Evolutionary conservation across 2,113 vertebrate genomes (phyloP), one percentile per base, ranked within the genome.

Genomic region (Cololabis saira): DNA sequence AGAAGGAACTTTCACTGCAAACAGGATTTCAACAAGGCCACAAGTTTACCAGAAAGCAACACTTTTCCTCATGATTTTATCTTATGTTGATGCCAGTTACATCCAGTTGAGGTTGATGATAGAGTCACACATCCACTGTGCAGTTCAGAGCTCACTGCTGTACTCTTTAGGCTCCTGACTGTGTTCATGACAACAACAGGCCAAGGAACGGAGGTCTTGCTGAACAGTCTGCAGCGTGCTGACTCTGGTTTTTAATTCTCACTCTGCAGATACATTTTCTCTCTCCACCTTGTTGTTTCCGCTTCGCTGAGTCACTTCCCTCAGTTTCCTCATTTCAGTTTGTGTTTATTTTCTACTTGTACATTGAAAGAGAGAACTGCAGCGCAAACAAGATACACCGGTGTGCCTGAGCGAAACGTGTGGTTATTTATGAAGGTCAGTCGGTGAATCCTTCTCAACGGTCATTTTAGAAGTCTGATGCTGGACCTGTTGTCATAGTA

Each of bases 401-500:
- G 14, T 12, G 19, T 19, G 48, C 45, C 40, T 44, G 64, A 41
- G 13, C 37, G 17, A 67, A 8, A 64, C 4, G 7, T 33, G 54
- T 27, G 40, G 67, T 58, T 49, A 65, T 56, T 50, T 21, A 65
- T 61, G 40, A 76, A 48, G 44, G 24, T 47, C 47, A 30, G 21
- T 56, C 52, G 55, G 24, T 41, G 71, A 63, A 58, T 56, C 54
- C 15, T 67, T 49, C 53, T 59, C 22, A 0, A 17, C 41, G 41
- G 65, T 55, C 61, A 71, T 73, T 80, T 73, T 21, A 59, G 54
- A 57, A 65, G 51, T 74, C 40, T 57, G 37, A 65, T 50, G 50
- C 64, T 37, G 70, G 73, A 78, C 55, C 5, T 33, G 76, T 85
- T 49, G 72, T 67, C 82, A 80, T 81, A 60, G 86, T 48, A 82